Conservation (phyloP, 2,113 vertebrate species). For the Trinectes maculatus region DNA sequence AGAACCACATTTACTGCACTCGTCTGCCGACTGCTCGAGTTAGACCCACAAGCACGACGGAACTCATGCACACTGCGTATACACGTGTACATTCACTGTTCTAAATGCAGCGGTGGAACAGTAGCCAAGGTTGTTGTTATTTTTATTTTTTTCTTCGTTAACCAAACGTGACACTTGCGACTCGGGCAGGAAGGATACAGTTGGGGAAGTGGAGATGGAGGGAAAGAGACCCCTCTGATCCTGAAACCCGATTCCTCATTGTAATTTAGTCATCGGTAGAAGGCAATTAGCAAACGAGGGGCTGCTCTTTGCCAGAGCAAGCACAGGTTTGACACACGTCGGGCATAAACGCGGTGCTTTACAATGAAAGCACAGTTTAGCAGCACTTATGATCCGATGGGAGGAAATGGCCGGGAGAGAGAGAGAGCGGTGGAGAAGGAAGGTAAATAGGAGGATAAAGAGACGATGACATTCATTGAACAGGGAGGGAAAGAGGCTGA, state of each 20-base stretch:
- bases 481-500: background rate
- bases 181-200: conserved; percentile 59
- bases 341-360: conserved; percentile 21
- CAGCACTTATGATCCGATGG: conserved; percentile 47
- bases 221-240: conserved; percentile 47
- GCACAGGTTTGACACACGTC: conserved; percentile 51
- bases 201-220: conserved; percentile 46
- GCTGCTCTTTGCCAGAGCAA: conserved; percentile 65
- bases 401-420: conserved; percentile 18
- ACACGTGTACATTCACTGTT: conserved; percentile 10
- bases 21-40: conserved; percentile 41
- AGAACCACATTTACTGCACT: conserved; percentile 58
- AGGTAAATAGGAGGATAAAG: conserved; percentile 17
- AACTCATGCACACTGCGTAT: conserved; percentile 5
- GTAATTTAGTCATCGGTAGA: conserved; percentile 72
- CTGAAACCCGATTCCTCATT: conserved; percentile 65
- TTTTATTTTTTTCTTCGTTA: conserved; percentile 26
- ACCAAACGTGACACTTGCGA: conserved; percentile 60
- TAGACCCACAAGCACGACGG: background rate
- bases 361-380: conserved; percentile 38
- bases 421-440: background rate
- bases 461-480: background rate
- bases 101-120: conserved; percentile 46
- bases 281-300: conserved; percentile 60
- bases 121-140: conserved; percentile 32